Evolutionary conservation across 1,140 invertebrate species (phyloP).

Genomic region (Drosophila mojavensis): DNA sequence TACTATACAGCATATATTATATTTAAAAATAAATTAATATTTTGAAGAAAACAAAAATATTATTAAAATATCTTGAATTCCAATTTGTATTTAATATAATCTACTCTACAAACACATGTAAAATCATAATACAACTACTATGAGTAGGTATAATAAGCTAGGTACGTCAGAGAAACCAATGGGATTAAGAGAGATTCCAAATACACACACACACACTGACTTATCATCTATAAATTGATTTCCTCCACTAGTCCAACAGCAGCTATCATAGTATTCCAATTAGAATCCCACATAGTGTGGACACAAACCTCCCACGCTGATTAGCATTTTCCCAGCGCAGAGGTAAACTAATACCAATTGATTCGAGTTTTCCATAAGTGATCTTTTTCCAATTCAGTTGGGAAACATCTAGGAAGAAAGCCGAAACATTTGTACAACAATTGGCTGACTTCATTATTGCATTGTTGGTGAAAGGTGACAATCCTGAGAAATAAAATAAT

Average conservation of each 20-base stretch:
- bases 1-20: too few species aligned
- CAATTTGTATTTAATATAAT: too few species aligned
- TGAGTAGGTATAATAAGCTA: neutral
- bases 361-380: slow-evolving; percentile 54
- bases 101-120: too few species aligned
- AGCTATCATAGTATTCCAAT: neutral
- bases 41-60: too few species aligned
- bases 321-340: slow-evolving; percentile 49
- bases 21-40: too few species aligned
- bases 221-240: neutral
- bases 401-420: slow-evolving; percentile 32
- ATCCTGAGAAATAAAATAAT: slow-evolving; percentile 64
- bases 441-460: slow-evolving; percentile 38
- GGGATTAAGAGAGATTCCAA: neutral
- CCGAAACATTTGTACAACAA: slow-evolving; percentile 13
- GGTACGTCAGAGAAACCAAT: neutral
- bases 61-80: too few species aligned
- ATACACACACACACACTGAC: neutral
- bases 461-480: slow-evolving; percentile 62
- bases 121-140: neutral
- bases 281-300: slow-evolving; percentile 7
- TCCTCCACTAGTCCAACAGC: neutral
- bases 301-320: slow-evolving; percentile 25
- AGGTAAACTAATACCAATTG: slow-evolving; percentile 37
- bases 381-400: slow-evolving; percentile 51